Percentiles rank a stretch among this genome's conserved stretches.
These are phyloP conservation scores for Toxotes lorentzi DNA, from an alignment of 2,797 vertebrate species.

Conservation along the genomic window DNA sequence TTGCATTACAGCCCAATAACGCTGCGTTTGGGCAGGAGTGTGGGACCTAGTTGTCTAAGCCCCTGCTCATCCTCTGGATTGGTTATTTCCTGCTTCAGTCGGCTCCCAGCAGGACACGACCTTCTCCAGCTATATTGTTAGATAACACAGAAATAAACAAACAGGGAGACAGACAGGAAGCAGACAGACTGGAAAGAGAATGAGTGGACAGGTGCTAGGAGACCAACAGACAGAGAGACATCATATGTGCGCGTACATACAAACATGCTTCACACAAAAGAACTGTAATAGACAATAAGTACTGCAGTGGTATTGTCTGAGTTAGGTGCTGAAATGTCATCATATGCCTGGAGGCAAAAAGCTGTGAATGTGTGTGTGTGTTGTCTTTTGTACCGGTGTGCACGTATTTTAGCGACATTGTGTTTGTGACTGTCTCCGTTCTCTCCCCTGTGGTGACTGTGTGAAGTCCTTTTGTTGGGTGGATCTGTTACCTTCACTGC, in stretches of 20 bases:
- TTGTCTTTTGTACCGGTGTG: not conserved
- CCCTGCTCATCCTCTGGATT: constrained; percentile 54
- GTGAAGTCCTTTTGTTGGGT: constrained; percentile 63
- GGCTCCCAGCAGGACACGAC: constrained; percentile 49
- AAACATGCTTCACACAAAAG: constrained; percentile 30
- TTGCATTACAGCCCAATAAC: constrained; percentile 68
- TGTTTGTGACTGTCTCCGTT: constrained; percentile 30
- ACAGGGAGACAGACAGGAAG: constrained; percentile 17
- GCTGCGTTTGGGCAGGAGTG: constrained; percentile 61
- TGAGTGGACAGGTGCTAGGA: constrained; percentile 41
- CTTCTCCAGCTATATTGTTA: constrained; percentile 54
- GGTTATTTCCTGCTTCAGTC: constrained; percentile 69
- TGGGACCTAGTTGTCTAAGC: constrained; percentile 69
- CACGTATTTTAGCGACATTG: constrained; percentile 22
- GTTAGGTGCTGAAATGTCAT: constrained; percentile 74
- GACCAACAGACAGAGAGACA: constrained; percentile 38
- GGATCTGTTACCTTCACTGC: constrained; percentile 60
- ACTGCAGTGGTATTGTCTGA: constrained; percentile 35
- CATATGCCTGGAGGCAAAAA: constrained; percentile 51
- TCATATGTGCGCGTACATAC: constrained; percentile 21
- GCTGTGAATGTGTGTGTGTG: constrained; percentile 29
- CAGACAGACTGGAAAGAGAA: constrained; percentile 34
- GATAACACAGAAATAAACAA: constrained; percentile 59
- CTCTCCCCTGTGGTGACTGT: constrained; percentile 42
- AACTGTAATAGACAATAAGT: constrained; percentile 27